These are phyloP conservation scores for Ectemnius lituratus DNA, from an alignment of 2,888 invertebrate species.

Conservation along the genomic window DNA sequence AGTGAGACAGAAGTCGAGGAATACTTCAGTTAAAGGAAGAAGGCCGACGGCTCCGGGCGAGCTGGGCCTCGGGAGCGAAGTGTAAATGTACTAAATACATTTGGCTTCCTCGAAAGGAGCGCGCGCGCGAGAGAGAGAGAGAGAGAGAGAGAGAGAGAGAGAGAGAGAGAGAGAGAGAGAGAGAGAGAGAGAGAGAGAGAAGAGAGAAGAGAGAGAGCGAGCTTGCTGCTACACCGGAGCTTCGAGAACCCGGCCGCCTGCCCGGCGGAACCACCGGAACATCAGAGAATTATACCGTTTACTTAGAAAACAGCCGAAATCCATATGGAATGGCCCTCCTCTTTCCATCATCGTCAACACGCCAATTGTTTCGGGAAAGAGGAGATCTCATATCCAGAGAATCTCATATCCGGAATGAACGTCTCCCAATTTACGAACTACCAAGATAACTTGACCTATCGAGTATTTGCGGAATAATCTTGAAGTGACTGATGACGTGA, in stretches of 20 bases:
- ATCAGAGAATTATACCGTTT: slow-evolving; percentile 2
- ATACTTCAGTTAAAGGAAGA: slow-evolving; percentile 44
- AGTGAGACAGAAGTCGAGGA: slow-evolving; percentile 4
- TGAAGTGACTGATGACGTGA: too few species aligned
- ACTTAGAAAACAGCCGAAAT: not conserved
- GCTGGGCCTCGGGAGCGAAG: slow-evolving; percentile 37
- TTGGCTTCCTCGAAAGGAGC: slow-evolving; percentile 42
- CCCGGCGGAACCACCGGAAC: not conserved
- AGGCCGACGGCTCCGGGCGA: slow-evolving; percentile 14
- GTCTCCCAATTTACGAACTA: too few species aligned
- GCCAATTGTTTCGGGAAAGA: too few species aligned
- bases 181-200: slow-evolving; percentile 18
- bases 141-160: slow-evolving; percentile 16
- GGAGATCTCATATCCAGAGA: too few species aligned
- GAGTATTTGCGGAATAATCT: too few species aligned
- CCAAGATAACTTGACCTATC: too few species aligned
- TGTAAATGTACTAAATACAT: slow-evolving; percentile 49
- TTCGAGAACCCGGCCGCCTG: too few species aligned
- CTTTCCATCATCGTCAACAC: too few species aligned
- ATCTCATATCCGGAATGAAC: too few species aligned
- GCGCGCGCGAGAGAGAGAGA: not conserved
- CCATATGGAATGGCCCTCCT: not conserved
- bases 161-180: not conserved
- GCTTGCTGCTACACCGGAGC: too few species aligned
- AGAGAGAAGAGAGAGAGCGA: too few species aligned